Evolutionary conservation across 2,888 invertebrate species (phyloP).

Genomic region (Portevinia maculata): DNA sequence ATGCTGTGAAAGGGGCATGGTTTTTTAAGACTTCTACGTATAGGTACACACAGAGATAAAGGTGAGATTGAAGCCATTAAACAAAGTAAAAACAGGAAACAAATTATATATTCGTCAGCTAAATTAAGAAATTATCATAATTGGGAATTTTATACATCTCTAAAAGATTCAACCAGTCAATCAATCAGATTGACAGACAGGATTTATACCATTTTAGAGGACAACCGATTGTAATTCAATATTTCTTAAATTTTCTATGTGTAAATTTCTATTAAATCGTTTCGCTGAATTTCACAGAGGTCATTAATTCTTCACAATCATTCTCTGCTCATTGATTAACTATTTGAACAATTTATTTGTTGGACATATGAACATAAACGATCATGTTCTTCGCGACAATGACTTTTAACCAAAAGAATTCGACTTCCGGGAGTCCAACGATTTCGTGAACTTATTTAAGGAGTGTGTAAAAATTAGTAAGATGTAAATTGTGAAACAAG

Average conservation of each 20-base stretch:
- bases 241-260: not conserved
- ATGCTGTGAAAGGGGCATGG: too few species aligned
- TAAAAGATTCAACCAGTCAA: constrained; percentile 17
- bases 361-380: too few species aligned
- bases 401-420: too few species aligned
- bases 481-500: too few species aligned
- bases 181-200: constrained; percentile 56
- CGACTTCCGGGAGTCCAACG: too few species aligned
- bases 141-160: constrained; percentile 20
- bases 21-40: constrained; percentile 9
- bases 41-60: not conserved
- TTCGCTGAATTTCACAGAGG: not conserved
- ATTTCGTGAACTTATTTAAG: too few species aligned
- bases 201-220: constrained; percentile 26
- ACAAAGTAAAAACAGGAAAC: not conserved
- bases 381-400: too few species aligned
- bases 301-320: not conserved
- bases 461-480: too few species aligned
- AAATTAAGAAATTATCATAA: constrained; percentile 20
- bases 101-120: constrained; percentile 9
- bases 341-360: not conserved
- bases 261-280: not conserved
- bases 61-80: not conserved
- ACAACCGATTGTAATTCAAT: not conserved
- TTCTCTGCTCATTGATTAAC: not conserved